Percentiles rank a stretch among this genome's conserved stretches.
phyloP scores from a whole-genome alignment of 30 jellyfish, hydroid and myxozoan genomes.

The Clytia hemisphaerica region DNA sequence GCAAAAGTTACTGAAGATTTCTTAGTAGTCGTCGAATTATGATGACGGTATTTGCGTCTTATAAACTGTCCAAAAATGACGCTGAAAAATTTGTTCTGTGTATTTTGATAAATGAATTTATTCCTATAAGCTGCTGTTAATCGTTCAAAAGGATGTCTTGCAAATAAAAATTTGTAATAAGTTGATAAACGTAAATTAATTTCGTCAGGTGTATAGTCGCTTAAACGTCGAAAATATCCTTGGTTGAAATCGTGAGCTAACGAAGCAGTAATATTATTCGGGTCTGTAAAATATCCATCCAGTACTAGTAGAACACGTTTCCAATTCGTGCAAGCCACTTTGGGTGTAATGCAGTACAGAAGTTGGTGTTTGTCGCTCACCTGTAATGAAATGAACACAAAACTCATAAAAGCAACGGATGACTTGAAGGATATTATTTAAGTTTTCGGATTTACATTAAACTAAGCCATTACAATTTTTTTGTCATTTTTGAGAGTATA shows the following conservation, averaged over 20 bases:
- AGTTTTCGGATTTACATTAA: too few relatives aligned
- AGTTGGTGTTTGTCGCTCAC: slow-evolving; percentile 95
- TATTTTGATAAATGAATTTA: slow-evolving; percentile 59
- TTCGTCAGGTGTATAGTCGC: slow-evolving; percentile 92
- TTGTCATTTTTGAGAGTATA: too few relatives aligned
- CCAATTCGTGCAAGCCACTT: slow-evolving; percentile 97
- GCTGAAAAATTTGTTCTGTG: slow-evolving; percentile 45
- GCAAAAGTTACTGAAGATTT: slow-evolving; percentile 63
- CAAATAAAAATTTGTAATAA: slow-evolving; percentile 85
- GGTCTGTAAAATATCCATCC: slow-evolving; percentile 73
- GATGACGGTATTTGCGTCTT: slow-evolving; percentile 58
- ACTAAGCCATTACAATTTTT: too few relatives aligned
- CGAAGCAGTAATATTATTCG: slow-evolving; percentile 50
- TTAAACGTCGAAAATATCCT: slow-evolving; percentile 78
- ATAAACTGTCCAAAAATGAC: slow-evolving; percentile 64
- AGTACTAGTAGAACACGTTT: slow-evolving; percentile 76
- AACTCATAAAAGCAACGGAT: too few relatives aligned
- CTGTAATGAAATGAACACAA: too few relatives aligned
- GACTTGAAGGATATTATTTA: too few relatives aligned
- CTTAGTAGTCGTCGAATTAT: slow-evolving; percentile 8
- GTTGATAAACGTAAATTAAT: slow-evolving; percentile 81
- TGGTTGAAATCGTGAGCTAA: slow-evolving; percentile 81
- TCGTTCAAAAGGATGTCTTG: slow-evolving; percentile 87
- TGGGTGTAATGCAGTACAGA: slow-evolving; percentile 92
- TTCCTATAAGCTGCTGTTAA: slow-evolving; percentile 85